Evolutionary conservation across 2,888 invertebrate species (phyloP).

Genomic region (Alentia gelatinosa): DNA sequence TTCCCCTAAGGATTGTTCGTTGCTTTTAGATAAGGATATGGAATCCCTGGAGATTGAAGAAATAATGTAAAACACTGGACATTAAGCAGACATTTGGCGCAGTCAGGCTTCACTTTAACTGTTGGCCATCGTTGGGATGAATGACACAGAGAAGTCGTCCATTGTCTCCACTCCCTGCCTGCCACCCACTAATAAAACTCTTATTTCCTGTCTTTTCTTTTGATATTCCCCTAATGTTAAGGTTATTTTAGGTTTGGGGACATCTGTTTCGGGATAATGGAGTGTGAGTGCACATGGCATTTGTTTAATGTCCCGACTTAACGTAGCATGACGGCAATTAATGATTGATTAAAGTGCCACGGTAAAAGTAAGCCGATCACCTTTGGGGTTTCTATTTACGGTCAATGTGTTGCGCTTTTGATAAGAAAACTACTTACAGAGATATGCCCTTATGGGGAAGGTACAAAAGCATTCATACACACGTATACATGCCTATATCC

Average conservation of each 20-base stretch:
- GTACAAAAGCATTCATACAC: no score
- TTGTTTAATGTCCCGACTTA: background rate
- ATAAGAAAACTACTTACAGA: no score
- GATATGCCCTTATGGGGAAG: no score
- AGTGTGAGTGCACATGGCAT: background rate
- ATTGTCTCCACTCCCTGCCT: slow-evolving; percentile 4
- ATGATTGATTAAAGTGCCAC: no score
- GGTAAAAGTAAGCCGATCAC: no score
- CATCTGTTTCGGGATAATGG: background rate
- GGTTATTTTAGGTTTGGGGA: background rate
- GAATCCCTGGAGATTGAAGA: background rate
- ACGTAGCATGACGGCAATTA: background rate
- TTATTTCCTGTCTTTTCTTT: background rate
- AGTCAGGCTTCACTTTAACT: background rate
- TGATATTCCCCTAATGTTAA: background rate
- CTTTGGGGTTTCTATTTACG: no score
- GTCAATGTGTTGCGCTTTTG: no score
- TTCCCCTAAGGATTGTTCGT: background rate
- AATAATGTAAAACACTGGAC: background rate
- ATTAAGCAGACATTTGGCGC: background rate
- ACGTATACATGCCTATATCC: no score
- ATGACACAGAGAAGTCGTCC: background rate
- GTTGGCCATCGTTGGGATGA: background rate
- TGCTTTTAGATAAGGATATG: background rate
- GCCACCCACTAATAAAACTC: background rate